Percentiles rank a stretch among this genome's conserved stretches.
phyloP scores from a whole-genome alignment of 2,113 vertebrate species.

The Eira barbara region DNA sequence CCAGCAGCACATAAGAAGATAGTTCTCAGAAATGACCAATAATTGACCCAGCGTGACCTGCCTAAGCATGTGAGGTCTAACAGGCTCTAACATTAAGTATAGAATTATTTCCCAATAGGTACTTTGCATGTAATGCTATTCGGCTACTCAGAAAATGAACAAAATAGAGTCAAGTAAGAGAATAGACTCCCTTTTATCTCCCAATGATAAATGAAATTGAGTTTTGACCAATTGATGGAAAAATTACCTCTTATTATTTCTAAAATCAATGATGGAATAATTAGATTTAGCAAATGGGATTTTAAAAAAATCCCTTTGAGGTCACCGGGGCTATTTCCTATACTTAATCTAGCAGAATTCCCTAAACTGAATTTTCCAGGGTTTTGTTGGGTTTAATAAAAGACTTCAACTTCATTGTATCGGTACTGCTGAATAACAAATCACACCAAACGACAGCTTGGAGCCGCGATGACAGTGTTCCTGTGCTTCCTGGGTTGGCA shows the following conservation, averaged over 20 bases:
- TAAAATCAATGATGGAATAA: conserved; percentile 73
- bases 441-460: background rate
- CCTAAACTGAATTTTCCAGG: conserved; percentile 3
- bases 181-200: conserved; percentile 42
- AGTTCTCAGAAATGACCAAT: conserved; percentile 72
- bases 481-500: accelerated
- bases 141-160: conserved; percentile 21
- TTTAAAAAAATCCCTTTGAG: background rate
- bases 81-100: background rate
- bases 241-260: conserved; percentile 69
- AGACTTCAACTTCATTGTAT: background rate
- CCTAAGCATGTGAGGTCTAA: background rate
- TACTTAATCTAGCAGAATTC: background rate
- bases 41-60: conserved; percentile 16
- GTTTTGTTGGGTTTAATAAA: background rate
- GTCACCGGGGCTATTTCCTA: background rate
- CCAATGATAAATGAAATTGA: conserved; percentile 64
- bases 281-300: conserved; percentile 73
- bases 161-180: background rate
- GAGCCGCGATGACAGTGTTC: accelerated
- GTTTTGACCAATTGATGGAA: conserved; percentile 64
- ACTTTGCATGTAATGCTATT: conserved; percentile 15
- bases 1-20: conserved; percentile 46
- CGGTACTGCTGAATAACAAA: background rate
- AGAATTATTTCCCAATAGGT: conserved; percentile 46